Percentiles rank a stretch among this genome's conserved stretches.
phyloP scores from a whole-genome alignment of 2,888 invertebrate genomes.

The Calameuta pallipes region DNA sequence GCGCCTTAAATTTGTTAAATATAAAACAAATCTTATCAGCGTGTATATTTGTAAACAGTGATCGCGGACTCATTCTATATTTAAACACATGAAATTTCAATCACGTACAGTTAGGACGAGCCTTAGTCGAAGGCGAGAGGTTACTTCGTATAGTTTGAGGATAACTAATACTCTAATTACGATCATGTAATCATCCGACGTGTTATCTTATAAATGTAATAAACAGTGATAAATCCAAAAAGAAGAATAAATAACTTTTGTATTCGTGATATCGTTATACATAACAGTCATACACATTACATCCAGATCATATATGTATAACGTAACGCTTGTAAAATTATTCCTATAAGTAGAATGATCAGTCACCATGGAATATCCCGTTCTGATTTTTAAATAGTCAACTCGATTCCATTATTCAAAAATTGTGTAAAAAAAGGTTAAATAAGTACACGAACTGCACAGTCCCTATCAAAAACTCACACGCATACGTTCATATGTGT shows the following conservation, averaged over 20 bases:
- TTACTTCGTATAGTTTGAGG: not conserved
- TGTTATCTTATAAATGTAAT: not conserved
- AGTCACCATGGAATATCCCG: not conserved
- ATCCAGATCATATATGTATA: not conserved
- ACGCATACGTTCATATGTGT: not conserved
- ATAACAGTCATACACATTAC: not conserved
- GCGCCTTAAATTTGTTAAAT: not conserved
- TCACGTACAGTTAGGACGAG: not conserved
- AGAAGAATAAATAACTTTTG: not conserved
- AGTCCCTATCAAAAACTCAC: not conserved
- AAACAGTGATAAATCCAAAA: not conserved
- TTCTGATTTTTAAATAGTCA: not conserved
- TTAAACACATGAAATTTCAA: not conserved
- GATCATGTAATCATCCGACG: not conserved
- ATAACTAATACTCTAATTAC: not conserved
- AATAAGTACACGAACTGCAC: not conserved
- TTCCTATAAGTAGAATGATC: not conserved
- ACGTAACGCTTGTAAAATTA: not conserved
- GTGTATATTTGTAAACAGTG: not conserved
- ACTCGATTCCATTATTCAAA: not conserved
- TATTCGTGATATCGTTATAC: not conserved
- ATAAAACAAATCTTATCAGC: not conserved
- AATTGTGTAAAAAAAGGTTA: not conserved
- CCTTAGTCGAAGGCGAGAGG: not conserved
- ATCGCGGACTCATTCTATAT: not conserved